Conservation (phyloP, 2,888 invertebrate species). For the Plagiodera versicolora region DNA sequence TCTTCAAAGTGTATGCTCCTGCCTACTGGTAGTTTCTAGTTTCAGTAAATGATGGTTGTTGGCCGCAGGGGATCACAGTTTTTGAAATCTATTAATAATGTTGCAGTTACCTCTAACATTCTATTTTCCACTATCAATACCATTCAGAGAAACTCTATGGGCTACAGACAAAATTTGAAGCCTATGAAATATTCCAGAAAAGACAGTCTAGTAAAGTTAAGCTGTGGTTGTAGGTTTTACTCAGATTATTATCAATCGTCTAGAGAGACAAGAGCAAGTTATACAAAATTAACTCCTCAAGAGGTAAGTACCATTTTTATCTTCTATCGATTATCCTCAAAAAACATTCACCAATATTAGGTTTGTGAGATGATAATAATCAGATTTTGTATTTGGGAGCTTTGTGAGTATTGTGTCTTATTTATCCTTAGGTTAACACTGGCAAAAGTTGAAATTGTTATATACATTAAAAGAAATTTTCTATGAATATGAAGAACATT, state of each 20-base stretch:
- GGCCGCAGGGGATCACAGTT: neutral
- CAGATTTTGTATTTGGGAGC: too few relatives aligned
- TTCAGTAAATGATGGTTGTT: neutral
- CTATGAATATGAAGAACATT: too few relatives aligned
- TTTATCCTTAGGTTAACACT: too few relatives aligned
- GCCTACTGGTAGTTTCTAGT: neutral
- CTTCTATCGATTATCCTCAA: too few relatives aligned
- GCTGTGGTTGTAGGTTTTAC: slow-evolving; percentile 35
- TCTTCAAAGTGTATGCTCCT: neutral
- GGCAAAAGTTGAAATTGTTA: too few relatives aligned
- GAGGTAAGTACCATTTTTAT: slow-evolving; percentile 43
- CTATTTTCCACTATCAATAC: neutral
- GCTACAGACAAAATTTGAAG: slow-evolving; percentile 7
- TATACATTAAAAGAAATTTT: too few relatives aligned
- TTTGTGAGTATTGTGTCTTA: too few relatives aligned
- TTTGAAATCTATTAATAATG: neutral
- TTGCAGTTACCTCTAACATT: neutral
- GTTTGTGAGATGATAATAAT: too few relatives aligned
- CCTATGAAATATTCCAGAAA: slow-evolving; percentile 8
- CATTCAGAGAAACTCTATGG: slow-evolving; percentile 8
- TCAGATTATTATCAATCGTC: slow-evolving; percentile 42
- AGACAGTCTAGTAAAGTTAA: slow-evolving; percentile 35
- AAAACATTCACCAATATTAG: too few relatives aligned
- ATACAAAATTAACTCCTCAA: slow-evolving; percentile 48
- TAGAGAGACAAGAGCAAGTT: slow-evolving; percentile 35